Evolutionary conservation across 2,888 invertebrate genomes (phyloP), one percentile per base, ranked within the genome.

Genomic region (Alloscopus bannaensis): DNA sequence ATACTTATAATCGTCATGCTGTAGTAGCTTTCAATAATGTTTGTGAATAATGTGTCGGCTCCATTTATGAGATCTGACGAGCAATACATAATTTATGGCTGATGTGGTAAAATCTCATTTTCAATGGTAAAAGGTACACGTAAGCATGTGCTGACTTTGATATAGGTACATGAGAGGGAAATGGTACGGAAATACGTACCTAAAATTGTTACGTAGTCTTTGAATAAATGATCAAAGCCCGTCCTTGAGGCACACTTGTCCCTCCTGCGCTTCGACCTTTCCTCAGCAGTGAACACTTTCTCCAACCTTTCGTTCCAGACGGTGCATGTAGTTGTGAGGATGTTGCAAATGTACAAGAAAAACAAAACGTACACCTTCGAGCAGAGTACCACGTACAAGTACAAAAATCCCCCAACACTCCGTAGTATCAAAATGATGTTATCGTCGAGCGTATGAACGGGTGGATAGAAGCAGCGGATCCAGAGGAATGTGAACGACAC

Each of bases 281-380:
- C 83, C 22, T 79, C 83, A 26, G 31, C 52, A 22, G 82, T 80
- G 8, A 84, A 59, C 0, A 84, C 83, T 18, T 28, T 55, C 45
- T 84, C 85, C 22, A 84, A 47, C 16, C 85, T 57, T 31, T 81
- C 66, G 52, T 85, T 85, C 84, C 84, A 85, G 0, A 68, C 82
- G 11, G 57, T 72, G 55, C 81, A 84, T 11, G 81, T 60, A 40
- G 81, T 82, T 29, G 20, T 68, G 1, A 85, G 47, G 11, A 84
- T 62, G 65, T 75, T 72, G 45, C 83, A 81, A 47, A 81, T 80
- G 65, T 81, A 85, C 8, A 83, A 45, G 42, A 82, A 82, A 11
- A 85, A 80, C 6, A 83, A 69, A 3, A 84, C 71, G 57, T 81
- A 83, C 1, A 71, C 66, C 55, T 85, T 85, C 28, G 84, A 82